Conservation (phyloP, 1,140 invertebrate species). For the Magallana ariakensis region DNA sequence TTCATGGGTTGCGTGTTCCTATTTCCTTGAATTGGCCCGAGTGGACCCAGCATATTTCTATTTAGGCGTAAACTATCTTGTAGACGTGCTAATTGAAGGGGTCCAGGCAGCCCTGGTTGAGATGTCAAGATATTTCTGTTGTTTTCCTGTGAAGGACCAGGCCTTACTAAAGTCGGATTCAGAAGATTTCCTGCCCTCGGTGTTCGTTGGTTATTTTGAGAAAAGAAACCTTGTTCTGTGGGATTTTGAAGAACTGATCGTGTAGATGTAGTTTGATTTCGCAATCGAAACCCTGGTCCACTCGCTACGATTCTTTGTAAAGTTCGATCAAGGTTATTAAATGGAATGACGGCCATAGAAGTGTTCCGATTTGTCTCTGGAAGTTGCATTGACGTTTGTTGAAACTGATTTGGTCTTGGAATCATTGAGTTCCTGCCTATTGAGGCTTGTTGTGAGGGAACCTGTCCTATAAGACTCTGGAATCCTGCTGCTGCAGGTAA, state of each 20-base stretch:
- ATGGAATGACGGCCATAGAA: slow-evolving; percentile 7
- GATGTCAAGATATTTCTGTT: background rate
- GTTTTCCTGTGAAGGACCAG: background rate
- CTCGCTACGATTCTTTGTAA: background rate
- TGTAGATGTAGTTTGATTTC: background rate
- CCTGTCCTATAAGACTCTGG: background rate
- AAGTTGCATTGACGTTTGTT: slow-evolving; percentile 5
- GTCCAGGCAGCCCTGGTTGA: background rate
- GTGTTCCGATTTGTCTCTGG: slow-evolving; percentile 14
- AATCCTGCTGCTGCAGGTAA: background rate
- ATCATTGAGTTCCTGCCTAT: background rate
- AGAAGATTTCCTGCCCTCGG: background rate
- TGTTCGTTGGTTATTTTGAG: background rate
- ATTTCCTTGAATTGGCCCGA: slow-evolving; percentile 8
- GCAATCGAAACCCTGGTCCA: background rate
- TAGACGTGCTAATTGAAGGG: background rate
- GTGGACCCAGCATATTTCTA: slow-evolving; percentile 14
- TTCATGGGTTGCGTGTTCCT: background rate
- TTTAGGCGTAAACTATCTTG: background rate
- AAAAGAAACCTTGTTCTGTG: background rate
- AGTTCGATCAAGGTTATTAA: slow-evolving; percentile 11
- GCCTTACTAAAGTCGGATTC: background rate
- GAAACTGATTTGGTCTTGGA: slow-evolving; percentile 10
- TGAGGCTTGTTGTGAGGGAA: background rate
- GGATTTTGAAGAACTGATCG: background rate